phyloP scores from a whole-genome alignment of 2,797 vertebrate species.

The Erpetoichthys calabaricus region DNA sequence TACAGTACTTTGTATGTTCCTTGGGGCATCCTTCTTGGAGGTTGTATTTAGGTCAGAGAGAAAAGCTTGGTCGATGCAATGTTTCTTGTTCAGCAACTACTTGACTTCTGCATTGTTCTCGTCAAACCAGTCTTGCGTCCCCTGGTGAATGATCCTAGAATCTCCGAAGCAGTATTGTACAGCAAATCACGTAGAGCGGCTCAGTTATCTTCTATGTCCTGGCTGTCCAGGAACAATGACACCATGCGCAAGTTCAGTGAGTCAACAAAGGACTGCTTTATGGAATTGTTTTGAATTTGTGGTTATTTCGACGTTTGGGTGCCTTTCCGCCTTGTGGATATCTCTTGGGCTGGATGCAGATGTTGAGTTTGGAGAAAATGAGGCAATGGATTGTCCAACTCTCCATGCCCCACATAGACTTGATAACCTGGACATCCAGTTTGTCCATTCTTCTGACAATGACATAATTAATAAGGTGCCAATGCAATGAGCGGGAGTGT shows the following conservation, averaged over 20 bases:
- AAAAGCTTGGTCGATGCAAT: too few relatives aligned
- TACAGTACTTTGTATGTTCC: constrained; percentile 2
- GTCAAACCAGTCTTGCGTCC: background rate
- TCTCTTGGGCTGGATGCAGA: too few relatives aligned
- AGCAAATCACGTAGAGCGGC: background rate
- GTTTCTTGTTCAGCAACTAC: background rate
- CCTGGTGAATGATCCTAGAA: background rate
- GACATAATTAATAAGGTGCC: background rate
- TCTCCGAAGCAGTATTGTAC: background rate
- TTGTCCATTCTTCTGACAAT: background rate
- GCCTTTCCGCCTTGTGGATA: too few relatives aligned
- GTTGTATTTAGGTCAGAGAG: too few relatives aligned
- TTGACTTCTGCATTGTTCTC: background rate
- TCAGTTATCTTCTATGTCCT: background rate
- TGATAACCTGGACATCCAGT: background rate
- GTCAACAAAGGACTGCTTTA: too few relatives aligned
- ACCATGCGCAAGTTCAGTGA: too few relatives aligned
- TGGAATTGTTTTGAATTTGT: too few relatives aligned
- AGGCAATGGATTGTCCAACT: too few relatives aligned
- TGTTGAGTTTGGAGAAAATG: too few relatives aligned
- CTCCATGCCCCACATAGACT: too few relatives aligned
- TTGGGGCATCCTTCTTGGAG: background rate
- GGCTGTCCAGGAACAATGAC: too few relatives aligned
- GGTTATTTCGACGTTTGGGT: too few relatives aligned
- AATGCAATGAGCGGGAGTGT: background rate